These are phyloP conservation scores for Rallus crepitans DNA, from an alignment of 2,797 vertebrate genomes.

Conservation along the genomic window DNA sequence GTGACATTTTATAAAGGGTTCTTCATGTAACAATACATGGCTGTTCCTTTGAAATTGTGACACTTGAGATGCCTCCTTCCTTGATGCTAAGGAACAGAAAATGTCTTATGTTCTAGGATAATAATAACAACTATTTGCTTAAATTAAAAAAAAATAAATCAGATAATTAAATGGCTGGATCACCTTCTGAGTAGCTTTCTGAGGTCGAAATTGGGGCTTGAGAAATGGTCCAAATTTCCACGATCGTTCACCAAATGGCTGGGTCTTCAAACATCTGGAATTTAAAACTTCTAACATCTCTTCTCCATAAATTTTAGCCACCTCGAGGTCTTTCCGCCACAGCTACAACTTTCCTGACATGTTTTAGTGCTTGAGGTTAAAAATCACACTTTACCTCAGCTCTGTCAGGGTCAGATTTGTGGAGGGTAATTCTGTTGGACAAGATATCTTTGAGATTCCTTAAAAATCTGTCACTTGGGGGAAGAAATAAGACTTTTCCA, in stretches of 20 bases:
- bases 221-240: conserved; percentile 3
- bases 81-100: neutral
- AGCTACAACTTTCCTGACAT: conserved; percentile 26
- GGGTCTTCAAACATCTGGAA: conserved; percentile 64
- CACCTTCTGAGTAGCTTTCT: neutral
- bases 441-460: conserved; percentile 50
- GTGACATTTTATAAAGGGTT: neutral
- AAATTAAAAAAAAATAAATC: neutral
- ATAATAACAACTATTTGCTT: neutral
- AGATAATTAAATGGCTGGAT: neutral
- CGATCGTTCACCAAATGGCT: conserved; percentile 38
- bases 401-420: conserved; percentile 64
- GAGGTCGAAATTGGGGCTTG: neutral
- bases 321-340: neutral
- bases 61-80: neutral
- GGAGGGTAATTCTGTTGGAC: conserved; percentile 51
- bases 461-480: conserved; percentile 48
- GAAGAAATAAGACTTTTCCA: conserved; percentile 54
- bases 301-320: conserved; percentile 59
- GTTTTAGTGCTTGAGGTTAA: conserved; percentile 52
- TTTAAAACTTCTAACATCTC: neutral
- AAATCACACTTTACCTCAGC: conserved; percentile 45
- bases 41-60: neutral
- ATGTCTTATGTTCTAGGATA: neutral
- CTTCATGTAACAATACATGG: neutral